Evolutionary conservation across 2,888 invertebrate species (phyloP).

Genomic region (Linyphia triangularis): DNA sequence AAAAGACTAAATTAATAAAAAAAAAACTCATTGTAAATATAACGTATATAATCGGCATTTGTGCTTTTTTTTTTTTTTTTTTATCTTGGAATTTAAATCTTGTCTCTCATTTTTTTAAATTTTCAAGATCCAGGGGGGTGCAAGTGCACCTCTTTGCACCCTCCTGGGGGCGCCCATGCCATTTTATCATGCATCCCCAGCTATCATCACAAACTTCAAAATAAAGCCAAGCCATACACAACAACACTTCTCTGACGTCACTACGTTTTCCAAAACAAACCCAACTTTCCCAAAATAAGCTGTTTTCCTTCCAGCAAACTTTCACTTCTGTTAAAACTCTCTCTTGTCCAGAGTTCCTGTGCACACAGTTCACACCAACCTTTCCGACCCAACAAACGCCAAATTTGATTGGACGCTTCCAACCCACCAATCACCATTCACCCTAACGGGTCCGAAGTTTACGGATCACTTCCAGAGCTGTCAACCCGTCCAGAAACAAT

Average conservation of each 20-base stretch:
- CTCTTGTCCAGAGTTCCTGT: background rate
- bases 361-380: background rate
- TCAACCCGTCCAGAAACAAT: constrained; percentile 47
- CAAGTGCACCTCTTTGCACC: too few species aligned
- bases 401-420: constrained; percentile 13
- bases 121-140: too few species aligned
- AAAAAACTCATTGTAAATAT: too few species aligned
- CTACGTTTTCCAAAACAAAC: background rate
- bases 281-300: background rate
- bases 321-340: background rate
- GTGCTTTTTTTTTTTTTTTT: too few species aligned
- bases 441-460: constrained; percentile 5
- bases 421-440: constrained; percentile 11
- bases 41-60: too few species aligned
- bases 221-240: background rate
- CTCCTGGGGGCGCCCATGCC: too few species aligned
- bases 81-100: too few species aligned
- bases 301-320: background rate
- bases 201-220: too few species aligned
- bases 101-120: too few species aligned
- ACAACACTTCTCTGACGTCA: background rate
- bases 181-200: too few species aligned
- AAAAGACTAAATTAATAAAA: too few species aligned
- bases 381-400: background rate
- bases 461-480: constrained; percentile 13